Base-by-base conservation (phyloP, 1,140 invertebrate genomes). In the Drosophila cardini region DNA sequence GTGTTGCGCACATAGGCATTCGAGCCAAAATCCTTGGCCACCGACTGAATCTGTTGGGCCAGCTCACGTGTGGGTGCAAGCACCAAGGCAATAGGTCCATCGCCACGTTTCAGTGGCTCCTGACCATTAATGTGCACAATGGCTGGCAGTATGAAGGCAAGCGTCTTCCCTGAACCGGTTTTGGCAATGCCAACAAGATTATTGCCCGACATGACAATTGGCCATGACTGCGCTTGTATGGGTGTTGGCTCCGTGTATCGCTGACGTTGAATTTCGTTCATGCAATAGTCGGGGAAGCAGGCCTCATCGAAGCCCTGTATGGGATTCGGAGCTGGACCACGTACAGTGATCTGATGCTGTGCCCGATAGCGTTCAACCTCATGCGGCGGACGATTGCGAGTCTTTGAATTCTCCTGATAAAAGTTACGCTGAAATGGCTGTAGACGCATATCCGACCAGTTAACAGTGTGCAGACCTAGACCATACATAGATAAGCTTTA, bases 101-200 rank as follows among this genome's bases (percentile, higher is more conserved):
- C 97, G 15, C 97, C 96, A 58, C 95, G 93, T 70, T 94, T 93
- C 16, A 98, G 91, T 8, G 95, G 95, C 13, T 95, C 94, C 90
- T 99, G 97, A 82, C 97, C 95, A 77, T 97, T 97, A 57, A 98
- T 98, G 87, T 99, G 98, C 26, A 99, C 96, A 91, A 98, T 96
- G 26, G 96, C 95, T 52, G 96, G 96, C 57, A 97, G 91, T 76
- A 96, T 96, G 78, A 96, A 96, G 36, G 95, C 96, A 1, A 97
- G 92, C 6, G 97, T 98, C 93, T 98, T 97, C 18, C 97, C 97
- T 53, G 96, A 97, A 16, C 97, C 97, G 63, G 97, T 98, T 91
- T 98, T 97, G 13, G 98, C 98, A 89, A 99, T 98, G 1, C 97
- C 98, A 46, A 98, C 96, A 91, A 98, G 93, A 92, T 99, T 97